Percentiles rank a stretch among this genome's conserved stretches.
phyloP scores from a whole-genome alignment of 2,797 vertebrate genomes.

The Typhlichthys eigenmanni region DNA sequence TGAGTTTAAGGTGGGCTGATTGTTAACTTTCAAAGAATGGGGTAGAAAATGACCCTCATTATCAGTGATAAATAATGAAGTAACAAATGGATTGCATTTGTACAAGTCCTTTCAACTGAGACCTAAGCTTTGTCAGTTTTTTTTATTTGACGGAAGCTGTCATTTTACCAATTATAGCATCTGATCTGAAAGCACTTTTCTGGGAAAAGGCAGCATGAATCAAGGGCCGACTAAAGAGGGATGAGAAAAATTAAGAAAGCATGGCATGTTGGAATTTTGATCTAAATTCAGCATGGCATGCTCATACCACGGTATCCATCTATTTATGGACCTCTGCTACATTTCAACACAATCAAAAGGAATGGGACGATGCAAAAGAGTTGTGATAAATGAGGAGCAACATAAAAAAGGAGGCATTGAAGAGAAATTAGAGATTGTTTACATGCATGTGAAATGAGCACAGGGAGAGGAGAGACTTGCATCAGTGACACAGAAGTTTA shows the following conservation, averaged over 20 bases:
- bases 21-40: slow-evolving; percentile 5
- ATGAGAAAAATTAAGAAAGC: slow-evolving; percentile 41
- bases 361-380: slow-evolving; percentile 47
- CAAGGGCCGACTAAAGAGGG: slow-evolving; percentile 30
- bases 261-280: slow-evolving; percentile 14
- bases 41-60: slow-evolving; percentile 22
- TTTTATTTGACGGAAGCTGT: background rate
- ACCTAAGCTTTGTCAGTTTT: background rate
- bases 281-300: slow-evolving; percentile 63
- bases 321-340: slow-evolving; percentile 6
- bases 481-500: background rate
- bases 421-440: slow-evolving; percentile 23
- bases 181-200: slow-evolving; percentile 44
- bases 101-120: slow-evolving; percentile 28
- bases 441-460: background rate
- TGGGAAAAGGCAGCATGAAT: slow-evolving; percentile 54
- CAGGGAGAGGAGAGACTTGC: background rate
- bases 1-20: slow-evolving; percentile 13
- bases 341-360: slow-evolving; percentile 43
- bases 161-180: slow-evolving; percentile 19
- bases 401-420: slow-evolving; percentile 44
- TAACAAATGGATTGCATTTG: slow-evolving; percentile 44
- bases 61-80: slow-evolving; percentile 44
- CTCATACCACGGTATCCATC: slow-evolving; percentile 44
- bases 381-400: slow-evolving; percentile 41